These are phyloP conservation scores for Nasonia oneida DNA, from an alignment of 2,888 invertebrate species.

Conservation along the genomic window DNA sequence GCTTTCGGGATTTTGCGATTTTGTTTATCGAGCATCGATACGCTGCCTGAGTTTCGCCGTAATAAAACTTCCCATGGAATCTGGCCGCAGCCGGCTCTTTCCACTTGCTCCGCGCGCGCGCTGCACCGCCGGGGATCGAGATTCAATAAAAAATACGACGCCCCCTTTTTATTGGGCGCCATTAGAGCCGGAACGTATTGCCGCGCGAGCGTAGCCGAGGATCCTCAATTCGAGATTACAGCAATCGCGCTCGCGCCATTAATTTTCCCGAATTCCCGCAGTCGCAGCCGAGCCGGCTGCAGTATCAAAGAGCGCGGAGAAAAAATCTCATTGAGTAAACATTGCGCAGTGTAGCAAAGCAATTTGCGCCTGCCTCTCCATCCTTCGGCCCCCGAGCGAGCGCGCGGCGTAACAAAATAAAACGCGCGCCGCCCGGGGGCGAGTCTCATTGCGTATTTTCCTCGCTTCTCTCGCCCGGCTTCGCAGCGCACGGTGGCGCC, in stretches of 20 bases:
- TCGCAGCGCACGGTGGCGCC: not conserved
- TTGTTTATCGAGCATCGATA: not conserved
- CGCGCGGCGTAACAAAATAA: conserved; percentile 39
- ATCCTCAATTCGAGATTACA: not conserved
- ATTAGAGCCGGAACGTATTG: conserved; percentile 5
- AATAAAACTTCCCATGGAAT: too few relatives aligned
- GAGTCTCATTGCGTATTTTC: conserved; percentile 57
- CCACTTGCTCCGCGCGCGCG: too few relatives aligned
- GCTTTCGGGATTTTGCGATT: not conserved
- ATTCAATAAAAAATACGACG: not conserved
- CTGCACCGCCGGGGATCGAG: not conserved
- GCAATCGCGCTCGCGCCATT: conserved; percentile 12
- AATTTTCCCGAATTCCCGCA: conserved; percentile 4
- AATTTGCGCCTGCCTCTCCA: conserved; percentile 45
- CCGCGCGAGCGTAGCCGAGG: not conserved
- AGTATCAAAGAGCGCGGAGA: conserved; percentile 1
- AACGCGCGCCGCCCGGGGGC: not conserved
- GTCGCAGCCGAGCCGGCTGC: not conserved
- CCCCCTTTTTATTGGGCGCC: not conserved
- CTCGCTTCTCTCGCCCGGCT: conserved; percentile 28
- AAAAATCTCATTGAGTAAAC: conserved; percentile 45
- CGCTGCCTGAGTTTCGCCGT: not conserved
- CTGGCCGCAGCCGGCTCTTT: too few relatives aligned
- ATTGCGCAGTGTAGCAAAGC: conserved; percentile 47
- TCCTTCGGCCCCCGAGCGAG: not conserved